Base-by-base conservation (phyloP, 2,797 vertebrate genomes). In the Danio aesculapii region DNA sequence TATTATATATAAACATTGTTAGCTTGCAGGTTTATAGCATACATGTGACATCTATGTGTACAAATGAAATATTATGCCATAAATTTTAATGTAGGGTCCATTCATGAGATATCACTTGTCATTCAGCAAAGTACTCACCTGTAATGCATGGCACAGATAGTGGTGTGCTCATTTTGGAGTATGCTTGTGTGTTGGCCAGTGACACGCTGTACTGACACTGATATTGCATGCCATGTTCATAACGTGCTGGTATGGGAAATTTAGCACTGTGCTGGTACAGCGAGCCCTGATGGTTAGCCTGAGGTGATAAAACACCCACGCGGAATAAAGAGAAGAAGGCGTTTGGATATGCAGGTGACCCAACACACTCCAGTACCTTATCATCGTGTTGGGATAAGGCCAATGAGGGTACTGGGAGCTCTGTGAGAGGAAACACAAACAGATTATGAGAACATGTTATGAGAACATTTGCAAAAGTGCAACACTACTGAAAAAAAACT, bases 171-270 rank as follows among this genome's bases (percentile, higher is more conserved):
- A 39, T 79, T 21, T 87, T 83, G 12, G 94, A 95, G 11, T 63
- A 0, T 4, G 67, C 88, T 90, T 89, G 90, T 0, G 52, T 67
- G 2, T 10, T 67, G 19, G 82, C 89, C 82, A 94, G 74, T 1
- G 12, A 66, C 57, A 90, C 77, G 0, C 82, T 91, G 88, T 95
- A 94, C 74, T 90, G 90, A 77, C 93, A 95, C 69, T 92, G 87
- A 86, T 92, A 94, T 2, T 46, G 52, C n/a, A 67, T 85, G 47
- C 86, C 8, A 1, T 74, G 47, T 50, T 77, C 5, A 3, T 89
- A 88, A 79, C 85, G 90, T 9, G 87, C 88, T 0, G 91, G 90
- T 44, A 92, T 58, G 0, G 85, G 52, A 71, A 94, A 94, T 14
- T 5, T 19, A 14, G 53, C 88, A n/a, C 88, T 86, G 81, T 94